Evolutionary conservation across 2,888 invertebrate genomes (phyloP).

Genomic region (Drosophila nr. perissopoda): DNA sequence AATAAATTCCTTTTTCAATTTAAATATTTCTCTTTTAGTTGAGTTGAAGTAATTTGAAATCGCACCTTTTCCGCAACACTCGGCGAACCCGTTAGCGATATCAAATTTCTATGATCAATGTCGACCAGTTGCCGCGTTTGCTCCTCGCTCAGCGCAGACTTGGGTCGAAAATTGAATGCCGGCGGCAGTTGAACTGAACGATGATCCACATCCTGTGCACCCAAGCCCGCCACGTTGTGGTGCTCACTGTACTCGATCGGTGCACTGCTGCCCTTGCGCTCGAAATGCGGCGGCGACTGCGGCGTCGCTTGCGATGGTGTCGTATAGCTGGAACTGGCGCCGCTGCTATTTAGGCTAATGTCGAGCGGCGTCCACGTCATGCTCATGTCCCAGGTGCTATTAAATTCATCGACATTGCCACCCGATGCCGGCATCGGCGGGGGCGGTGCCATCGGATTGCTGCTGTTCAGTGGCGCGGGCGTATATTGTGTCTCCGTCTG

Average conservation of each 20-base stretch:
- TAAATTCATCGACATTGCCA: conserved; percentile 78
- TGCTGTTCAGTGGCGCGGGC: conserved; percentile 51
- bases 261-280: conserved; percentile 86
- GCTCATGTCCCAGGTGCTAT: conserved; percentile 85
- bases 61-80: conserved; percentile 74
- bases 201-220: conserved; percentile 87
- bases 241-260: conserved; percentile 88
- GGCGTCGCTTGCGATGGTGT: conserved; percentile 85
- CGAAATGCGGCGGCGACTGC: conserved; percentile 89
- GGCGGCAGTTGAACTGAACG: conserved; percentile 86
- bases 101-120: conserved; percentile 93
- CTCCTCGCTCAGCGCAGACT: conserved; percentile 78
- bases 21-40: background rate
- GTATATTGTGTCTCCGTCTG: conserved; percentile 78
- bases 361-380: conserved; percentile 85
- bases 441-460: conserved; percentile 63
- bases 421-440: conserved; percentile 58
- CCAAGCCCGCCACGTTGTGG: conserved; percentile 79
- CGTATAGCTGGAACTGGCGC: conserved; percentile 73
- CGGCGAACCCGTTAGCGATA: conserved; percentile 92
- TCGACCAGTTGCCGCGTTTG: conserved; percentile 87
- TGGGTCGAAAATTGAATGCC: conserved; percentile 83
- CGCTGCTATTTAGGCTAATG: conserved; percentile 83
- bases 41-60: background rate
- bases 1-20: background rate